Base-by-base conservation (phyloP, 2,797 vertebrate species). In the Muraenolepis orangiensis region DNA sequence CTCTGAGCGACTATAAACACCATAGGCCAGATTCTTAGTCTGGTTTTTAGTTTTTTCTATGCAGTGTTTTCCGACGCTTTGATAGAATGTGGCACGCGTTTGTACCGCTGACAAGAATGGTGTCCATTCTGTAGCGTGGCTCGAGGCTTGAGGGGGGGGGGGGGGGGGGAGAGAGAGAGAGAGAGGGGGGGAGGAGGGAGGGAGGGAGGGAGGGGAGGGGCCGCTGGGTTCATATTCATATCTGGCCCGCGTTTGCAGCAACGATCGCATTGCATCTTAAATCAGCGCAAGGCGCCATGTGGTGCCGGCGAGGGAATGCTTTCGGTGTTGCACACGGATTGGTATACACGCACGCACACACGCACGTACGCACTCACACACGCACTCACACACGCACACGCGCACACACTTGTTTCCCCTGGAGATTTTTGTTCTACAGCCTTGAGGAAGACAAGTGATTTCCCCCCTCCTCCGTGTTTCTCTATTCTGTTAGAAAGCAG, bases 401-500 rank as follows among this genome's bases (percentile, higher is more conserved):
- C 42, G n/a, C 46, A 57, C 18, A 46, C 42, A 46, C n/a, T n/a
- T n/a, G n/a, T n/a, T n/a, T n/a, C 36, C 1, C 6, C 1, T 77
- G 73, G 38, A 72, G 73, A 66, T 68, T 61, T 57, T n/a, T n/a
- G n/a, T n/a, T 80, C 31, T 78, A 76, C 74, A 66, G 75, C 80
- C 30, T 4, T n/a, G 30, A 77, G 78, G 82, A 79, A 79, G 66
- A 6, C 76, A 76, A 67, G 75, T 72, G 76, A 38, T 66, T 64
- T 61, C 16, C 14, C 70, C 12, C 61, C 74, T 26, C 12, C 40
- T 14, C 42, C 42, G 20, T 46, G 18, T 46, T 46, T 14, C 16
- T 46, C 42, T 46, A n/a, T n/a, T n/a, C 20, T 70, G 23, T 66
- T 69, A 74, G n/a, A 40, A 57, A 86, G 85, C 91, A 92, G 89